Evolutionary conservation across 1,140 invertebrate species (phyloP), one percentile per base, ranked within the genome.

Genomic region (Sarcophaga peregrina): DNA sequence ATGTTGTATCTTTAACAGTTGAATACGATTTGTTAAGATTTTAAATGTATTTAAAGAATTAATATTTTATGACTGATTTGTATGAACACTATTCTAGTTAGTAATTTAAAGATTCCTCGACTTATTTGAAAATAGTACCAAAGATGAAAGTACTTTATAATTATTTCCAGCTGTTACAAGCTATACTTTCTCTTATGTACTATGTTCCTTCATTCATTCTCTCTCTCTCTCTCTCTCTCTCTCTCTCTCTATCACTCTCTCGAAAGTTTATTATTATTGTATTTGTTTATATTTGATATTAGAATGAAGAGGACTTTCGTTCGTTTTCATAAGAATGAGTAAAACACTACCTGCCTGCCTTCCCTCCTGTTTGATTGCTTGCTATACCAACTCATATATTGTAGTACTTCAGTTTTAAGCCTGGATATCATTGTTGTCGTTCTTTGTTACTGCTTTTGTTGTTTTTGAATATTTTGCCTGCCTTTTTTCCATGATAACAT

Each of bases 371-470:
- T n/a, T 37, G 25, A 2, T 37, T 37, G 25, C 1, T 4, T 68
- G 62, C 62, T 68, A 68, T 68, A 68, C 20, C 17, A 68, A 68
- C 62, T 68, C 9, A 68, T 68, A 68, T 68, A 68, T n/a, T 68
- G 62, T 20, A n/a, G 17, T 68, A 25, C 17, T 68, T 37, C 25
- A 37, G 25, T 37, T 37, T 37, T 68, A 68, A 68, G 62, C 62
- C 74, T 76, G 74, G 45, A 76, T 76, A 11, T 76, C 10, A 37
- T 37, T 37, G 25, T 37, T 37, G 25, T 37, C 25, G 25, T 37
- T 37, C 25, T 37, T 37, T 37, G 25, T 37, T 37, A 37, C 25
- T 37, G 25, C 25, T 37, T 4, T 58, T 58, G 54, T n/a, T 58
- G 54, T n/a, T 58, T 13, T n/a, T 25, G 73, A 11, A 15, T 76